Evolutionary conservation across 2,888 invertebrate species (phyloP), one percentile per base, ranked within the genome.

Genomic region (Rhingia rostrata): DNA sequence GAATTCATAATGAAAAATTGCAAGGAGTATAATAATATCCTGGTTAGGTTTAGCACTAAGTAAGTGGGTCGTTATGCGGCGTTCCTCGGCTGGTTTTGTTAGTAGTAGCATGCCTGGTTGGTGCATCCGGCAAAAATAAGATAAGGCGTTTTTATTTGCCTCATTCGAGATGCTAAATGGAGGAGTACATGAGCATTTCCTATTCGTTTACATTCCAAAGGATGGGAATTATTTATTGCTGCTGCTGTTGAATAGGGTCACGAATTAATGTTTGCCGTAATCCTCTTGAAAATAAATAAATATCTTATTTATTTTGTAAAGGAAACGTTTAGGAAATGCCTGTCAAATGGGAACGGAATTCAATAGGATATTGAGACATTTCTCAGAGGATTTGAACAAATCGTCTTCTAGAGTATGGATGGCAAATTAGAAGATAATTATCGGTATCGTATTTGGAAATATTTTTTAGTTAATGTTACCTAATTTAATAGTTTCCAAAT

Each of bases 51-150:
- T 33, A 60, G 58, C 32, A 30, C 49, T 39, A 49, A 30, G 30
- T 22, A 56, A 70, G 43, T 35, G 43, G 60, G 43, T 51, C 43
- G 72, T 53, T 6, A 10, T 47, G 14, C 7, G 6, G 53, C 10
- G n/a, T 60, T 61, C 22, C 35, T 22, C 43, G 54, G 32, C 3
- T 22, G 49, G 41, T 32, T 53, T 39, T 4, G 6, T 53, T 22
- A 14, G 12, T 56, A 3, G 41, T 10, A 10, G 9, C 4, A 6
- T 49, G 2, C 12, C 33, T 35, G 41, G 33, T 22, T 43, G 66
- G 10, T 53, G 61, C 61, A 72, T 72, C 61, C 72, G 72, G 45
- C 35, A 63, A 61, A 72, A 54, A 49, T 58, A 58, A 58, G 69
- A 58, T 70, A 53, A 63, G 61, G 35, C 43, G 53, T 63, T 72